These are phyloP conservation scores for Anticlea derivata DNA, from an alignment of 2,888 invertebrate genomes.

Conservation along the genomic window DNA sequence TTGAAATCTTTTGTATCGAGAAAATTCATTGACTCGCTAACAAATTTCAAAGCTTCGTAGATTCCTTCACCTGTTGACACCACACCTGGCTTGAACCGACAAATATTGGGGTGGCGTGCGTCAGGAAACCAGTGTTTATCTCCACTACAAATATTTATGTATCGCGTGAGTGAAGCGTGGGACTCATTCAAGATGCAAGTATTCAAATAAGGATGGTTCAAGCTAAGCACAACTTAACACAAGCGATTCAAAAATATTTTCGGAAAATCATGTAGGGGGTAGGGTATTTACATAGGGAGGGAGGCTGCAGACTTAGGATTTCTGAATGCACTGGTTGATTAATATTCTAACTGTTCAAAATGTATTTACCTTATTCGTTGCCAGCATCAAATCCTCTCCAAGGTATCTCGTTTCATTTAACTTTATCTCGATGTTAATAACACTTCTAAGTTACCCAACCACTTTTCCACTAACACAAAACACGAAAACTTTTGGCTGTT, in stretches of 20 bases:
- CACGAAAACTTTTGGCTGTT: constrained; percentile 61
- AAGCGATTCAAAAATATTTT: constrained; percentile 1
- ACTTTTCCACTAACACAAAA: constrained; percentile 68
- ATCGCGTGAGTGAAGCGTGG: constrained; percentile 54
- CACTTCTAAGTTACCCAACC: constrained; percentile 59
- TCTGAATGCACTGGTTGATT: constrained; percentile 62
- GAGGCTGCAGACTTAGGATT: constrained; percentile 38
- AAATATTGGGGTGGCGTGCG: constrained; percentile 48
- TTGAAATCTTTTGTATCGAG: constrained; percentile 29
- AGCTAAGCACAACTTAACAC: background rate
- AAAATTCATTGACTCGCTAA: constrained; percentile 10
- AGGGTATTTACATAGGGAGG: constrained; percentile 22
- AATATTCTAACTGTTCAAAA: constrained; percentile 66
- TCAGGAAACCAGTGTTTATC: constrained; percentile 53
- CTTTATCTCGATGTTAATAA: constrained; percentile 45
- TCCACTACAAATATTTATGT: constrained; percentile 68
- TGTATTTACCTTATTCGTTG: constrained; percentile 76
- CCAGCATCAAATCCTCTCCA: constrained; percentile 67
- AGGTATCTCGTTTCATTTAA: constrained; percentile 59
- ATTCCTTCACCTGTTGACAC: constrained; percentile 65
- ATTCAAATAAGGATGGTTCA: constrained; percentile 34
- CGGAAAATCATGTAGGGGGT: constrained; percentile 36
- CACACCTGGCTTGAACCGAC: constrained; percentile 62
- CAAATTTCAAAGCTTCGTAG: constrained; percentile 15
- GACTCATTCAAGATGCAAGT: constrained; percentile 38